These are phyloP conservation scores for Lichenostomus cassidix DNA, from an alignment of 2,113 vertebrate genomes.

Conservation along the genomic window DNA sequence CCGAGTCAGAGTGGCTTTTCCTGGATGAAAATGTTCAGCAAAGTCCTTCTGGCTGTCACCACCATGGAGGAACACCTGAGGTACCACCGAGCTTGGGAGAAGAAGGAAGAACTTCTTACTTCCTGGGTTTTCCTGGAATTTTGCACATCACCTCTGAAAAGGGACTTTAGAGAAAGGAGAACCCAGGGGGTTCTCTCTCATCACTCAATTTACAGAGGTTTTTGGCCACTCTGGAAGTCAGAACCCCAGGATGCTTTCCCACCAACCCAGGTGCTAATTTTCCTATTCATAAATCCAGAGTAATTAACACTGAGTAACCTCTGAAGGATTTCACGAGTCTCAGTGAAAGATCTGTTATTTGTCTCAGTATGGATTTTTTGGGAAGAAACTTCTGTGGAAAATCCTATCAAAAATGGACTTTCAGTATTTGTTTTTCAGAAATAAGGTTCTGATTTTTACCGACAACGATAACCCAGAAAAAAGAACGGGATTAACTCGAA, in stretches of 20 bases:
- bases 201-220: neutral
- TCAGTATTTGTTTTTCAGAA: neutral
- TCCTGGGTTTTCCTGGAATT: neutral
- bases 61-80: rapidly evolving
- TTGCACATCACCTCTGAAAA: neutral
- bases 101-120: neutral
- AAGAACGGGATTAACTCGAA: conserved; percentile 42
- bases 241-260: neutral
- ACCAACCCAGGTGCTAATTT: neutral
- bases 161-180: neutral
- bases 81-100: neutral
- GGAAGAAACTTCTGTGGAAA: neutral
- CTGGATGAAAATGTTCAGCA: neutral
- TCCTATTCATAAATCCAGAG: neutral
- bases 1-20: neutral
- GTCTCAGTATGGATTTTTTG: neutral
- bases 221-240: neutral
- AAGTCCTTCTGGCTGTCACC: neutral
- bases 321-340: neutral
- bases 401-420: neutral
- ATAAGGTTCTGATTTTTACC: conserved; percentile 17
- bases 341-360: neutral
- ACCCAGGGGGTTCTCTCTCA: neutral
- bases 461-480: neutral
- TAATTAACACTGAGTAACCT: neutral